These are phyloP conservation scores for Dione juno DNA, from an alignment of 2,888 invertebrate species.

Conservation along the genomic window DNA sequence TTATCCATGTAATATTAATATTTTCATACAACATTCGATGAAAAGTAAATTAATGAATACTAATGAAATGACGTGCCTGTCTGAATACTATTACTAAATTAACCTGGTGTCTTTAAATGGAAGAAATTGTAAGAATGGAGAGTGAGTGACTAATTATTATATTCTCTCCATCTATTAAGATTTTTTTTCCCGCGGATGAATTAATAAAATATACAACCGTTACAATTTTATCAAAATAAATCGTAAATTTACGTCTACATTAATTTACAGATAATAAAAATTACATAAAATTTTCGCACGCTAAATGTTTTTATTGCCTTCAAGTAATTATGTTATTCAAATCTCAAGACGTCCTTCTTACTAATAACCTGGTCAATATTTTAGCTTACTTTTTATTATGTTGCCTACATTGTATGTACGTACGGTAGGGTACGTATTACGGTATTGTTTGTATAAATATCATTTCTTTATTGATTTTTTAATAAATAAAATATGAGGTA, in stretches of 20 bases:
- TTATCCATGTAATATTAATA: no score
- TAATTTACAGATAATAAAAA: conserved; percentile 13
- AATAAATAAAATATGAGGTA: no score
- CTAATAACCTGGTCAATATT: conserved; percentile 2
- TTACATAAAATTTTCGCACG: conserved; percentile 19
- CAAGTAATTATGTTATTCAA: conserved; percentile 13
- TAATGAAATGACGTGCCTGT: neutral
- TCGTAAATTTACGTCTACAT: conserved; percentile 1
- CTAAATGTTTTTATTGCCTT: conserved; percentile 31
- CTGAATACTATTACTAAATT: neutral
- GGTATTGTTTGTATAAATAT: no score
- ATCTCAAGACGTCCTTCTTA: conserved; percentile 14
- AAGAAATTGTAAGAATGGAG: neutral
- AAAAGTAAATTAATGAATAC: neutral
- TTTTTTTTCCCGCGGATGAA: neutral
- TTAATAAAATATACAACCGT: neutral
- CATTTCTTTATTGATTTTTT: no score
- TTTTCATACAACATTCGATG: no score
- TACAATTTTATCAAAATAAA: neutral
- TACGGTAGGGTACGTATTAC: no score
- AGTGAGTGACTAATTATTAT: neutral
- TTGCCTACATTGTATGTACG: neutral
- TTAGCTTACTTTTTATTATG: conserved; percentile 1
- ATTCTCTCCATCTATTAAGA: neutral
- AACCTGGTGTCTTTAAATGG: neutral